Conservation (phyloP, 2,113 vertebrate genomes). For the Erythrocercus mccallii region DNA sequence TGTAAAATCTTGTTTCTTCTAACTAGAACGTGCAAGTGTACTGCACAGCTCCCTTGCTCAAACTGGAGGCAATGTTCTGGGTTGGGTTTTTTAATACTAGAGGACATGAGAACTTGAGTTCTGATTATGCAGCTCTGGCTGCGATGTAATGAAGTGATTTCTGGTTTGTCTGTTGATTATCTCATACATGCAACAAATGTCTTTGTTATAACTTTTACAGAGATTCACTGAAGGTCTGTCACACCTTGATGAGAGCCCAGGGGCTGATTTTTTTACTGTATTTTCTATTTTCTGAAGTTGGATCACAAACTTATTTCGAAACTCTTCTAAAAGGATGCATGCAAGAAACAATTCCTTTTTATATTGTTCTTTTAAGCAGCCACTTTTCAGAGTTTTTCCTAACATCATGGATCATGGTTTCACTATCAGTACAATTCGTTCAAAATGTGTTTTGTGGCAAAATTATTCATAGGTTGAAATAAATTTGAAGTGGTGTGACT, state of each 20-base stretch:
- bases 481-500: background rate
- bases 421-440: background rate
- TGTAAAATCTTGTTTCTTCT: background rate
- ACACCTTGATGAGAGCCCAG: background rate
- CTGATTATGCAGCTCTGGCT: background rate
- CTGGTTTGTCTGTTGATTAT: background rate
- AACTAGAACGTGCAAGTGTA: accelerated
- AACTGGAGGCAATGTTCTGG: background rate
- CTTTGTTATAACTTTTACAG: background rate
- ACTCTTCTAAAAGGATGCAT: background rate
- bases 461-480: background rate
- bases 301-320: background rate
- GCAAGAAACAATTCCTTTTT: background rate
- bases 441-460: background rate
- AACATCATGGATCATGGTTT: background rate
- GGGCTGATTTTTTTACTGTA: background rate
- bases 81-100: background rate
- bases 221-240: background rate
- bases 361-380: background rate
- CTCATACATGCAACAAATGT: background rate
- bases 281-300: background rate
- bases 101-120: background rate
- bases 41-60: background rate
- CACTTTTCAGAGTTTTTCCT: background rate
- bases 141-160: background rate